These are phyloP conservation scores for Chondrilla cf. caribensis DNA, from an alignment of 37 sponge, comb jelly and placozoan species.

Conservation along the genomic window DNA sequence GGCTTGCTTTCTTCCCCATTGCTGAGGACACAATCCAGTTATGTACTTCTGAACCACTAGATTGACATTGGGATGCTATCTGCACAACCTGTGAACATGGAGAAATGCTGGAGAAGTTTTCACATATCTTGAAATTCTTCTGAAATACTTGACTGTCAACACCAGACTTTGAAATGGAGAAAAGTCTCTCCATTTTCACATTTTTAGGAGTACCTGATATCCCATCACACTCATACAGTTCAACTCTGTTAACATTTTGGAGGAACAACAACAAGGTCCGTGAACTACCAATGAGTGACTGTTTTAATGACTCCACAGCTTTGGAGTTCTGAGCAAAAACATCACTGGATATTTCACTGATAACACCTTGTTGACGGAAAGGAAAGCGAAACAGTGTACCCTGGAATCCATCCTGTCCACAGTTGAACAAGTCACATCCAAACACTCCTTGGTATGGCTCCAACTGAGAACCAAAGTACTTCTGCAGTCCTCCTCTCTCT, in stretches of 20 bases:
- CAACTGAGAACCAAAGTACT: slow-evolving; percentile 61
- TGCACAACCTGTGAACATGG: slow-evolving; percentile 1
- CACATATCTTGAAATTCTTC: neutral
- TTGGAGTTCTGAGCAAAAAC: neutral
- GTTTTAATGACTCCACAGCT: slow-evolving; percentile 15
- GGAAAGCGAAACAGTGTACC: slow-evolving; percentile 85
- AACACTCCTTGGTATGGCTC: slow-evolving; percentile 62
- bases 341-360: slow-evolving; percentile 46
- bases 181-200: neutral
- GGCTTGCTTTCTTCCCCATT: slow-evolving; percentile 6
- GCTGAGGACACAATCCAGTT: slow-evolving; percentile 7
- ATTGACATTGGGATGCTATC: neutral
- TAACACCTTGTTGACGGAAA: slow-evolving; percentile 23
- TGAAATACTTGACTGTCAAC: neutral
- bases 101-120: neutral
- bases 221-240: slow-evolving; percentile 35
- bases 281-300: slow-evolving; percentile 27
- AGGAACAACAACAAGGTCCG: slow-evolving; percentile 60
- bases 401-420: slow-evolving; percentile 34
- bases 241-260: slow-evolving; percentile 49
- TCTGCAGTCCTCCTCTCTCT: slow-evolving; percentile 7
- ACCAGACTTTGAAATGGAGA: neutral
- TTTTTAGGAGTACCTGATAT: neutral
- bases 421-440: slow-evolving; percentile 55
- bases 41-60: neutral